Percentiles rank a stretch among this genome's conserved stretches.
Conservation (phyloP, 2,797 vertebrate genomes). For the Nothura maculosa region DNA sequence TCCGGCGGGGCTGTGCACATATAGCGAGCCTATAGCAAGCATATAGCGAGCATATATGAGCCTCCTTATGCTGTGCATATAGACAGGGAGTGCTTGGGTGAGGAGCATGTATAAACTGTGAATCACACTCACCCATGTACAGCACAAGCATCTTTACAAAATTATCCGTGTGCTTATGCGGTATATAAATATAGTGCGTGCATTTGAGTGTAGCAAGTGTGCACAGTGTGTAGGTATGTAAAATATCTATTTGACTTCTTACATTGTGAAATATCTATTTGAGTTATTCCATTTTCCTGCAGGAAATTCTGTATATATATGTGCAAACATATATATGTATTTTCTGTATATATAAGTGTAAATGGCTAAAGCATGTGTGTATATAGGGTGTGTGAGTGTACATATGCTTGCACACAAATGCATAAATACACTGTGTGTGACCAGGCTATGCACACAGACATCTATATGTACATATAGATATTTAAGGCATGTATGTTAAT, state of each 20-base stretch:
- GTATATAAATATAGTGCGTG: not conserved
- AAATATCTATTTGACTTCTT: not conserved
- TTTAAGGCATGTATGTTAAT: no score
- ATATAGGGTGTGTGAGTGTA: not conserved
- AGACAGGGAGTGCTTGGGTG: not conserved
- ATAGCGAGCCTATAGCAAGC: no score
- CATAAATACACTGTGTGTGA: not conserved
- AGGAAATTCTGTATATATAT: no score
- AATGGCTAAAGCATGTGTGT: no score
- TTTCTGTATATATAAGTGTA: not conserved
- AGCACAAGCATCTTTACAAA: fast-evolving
- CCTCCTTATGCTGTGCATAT: fast-evolving
- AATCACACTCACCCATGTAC: fast-evolving
- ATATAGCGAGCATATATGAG: no score
- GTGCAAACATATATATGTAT: no score
- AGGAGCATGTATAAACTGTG: fast-evolving
- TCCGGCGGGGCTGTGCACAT: not conserved
- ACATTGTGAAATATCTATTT: not conserved
- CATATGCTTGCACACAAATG: not conserved
- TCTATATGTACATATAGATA: not conserved
- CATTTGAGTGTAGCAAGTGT: not conserved
- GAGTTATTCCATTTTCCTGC: not conserved
- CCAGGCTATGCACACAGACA: not conserved
- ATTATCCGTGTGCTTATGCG: no score
- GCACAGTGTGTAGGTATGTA: not conserved